Base-by-base conservation (phyloP, 2,888 invertebrate species). In the Megaustenia siamemsis region DNA sequence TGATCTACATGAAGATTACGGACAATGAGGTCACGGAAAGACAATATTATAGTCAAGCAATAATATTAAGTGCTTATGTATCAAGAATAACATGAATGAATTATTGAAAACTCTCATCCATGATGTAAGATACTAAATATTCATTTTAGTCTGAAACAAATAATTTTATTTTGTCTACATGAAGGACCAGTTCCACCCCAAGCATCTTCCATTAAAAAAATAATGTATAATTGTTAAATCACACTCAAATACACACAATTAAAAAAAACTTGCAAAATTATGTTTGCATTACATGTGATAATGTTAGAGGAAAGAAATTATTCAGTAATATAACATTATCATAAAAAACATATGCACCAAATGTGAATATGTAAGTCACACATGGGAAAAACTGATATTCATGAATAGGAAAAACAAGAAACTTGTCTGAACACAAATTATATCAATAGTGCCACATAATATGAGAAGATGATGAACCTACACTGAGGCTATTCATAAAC, bases 381-480 rank as follows among this genome's bases (percentile, higher is more conserved):
- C n/a, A n/a, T n/a, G n/a, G n/a, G n/a, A n/a, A n/a, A n/a, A n/a
- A n/a, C n/a, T n/a, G n/a, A n/a, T n/a, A n/a, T n/a, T n/a, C n/a
- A n/a, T n/a, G n/a, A n/a, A n/a, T n/a, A n/a, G n/a, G n/a, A n/a
- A n/a, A n/a, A n/a, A n/a, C n/a, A n/a, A n/a, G n/a, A n/a, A n/a
- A n/a, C n/a, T n/a, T n/a, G n/a, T n/a, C 53, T 21, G 45, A 76
- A 76, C 32, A 76, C 75, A 76, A 53, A 24, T 45, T 53, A 43
- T 45, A 53, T 49, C 40, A 76, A 76, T n/a, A 53, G 49, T 76
- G 38, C 43, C 38, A 40, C n/a, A 24, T n/a, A 28, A 73, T 8
- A 40, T 18, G 38, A 71, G 6, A 35, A 71, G 35, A 73, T n/a
- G n/a, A 38, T 21, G 32, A 53, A 76, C 45, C 45, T 76, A 49